These are phyloP conservation scores for Brachypterus glaber DNA, from an alignment of 2,888 invertebrate species.

Conservation along the genomic window DNA sequence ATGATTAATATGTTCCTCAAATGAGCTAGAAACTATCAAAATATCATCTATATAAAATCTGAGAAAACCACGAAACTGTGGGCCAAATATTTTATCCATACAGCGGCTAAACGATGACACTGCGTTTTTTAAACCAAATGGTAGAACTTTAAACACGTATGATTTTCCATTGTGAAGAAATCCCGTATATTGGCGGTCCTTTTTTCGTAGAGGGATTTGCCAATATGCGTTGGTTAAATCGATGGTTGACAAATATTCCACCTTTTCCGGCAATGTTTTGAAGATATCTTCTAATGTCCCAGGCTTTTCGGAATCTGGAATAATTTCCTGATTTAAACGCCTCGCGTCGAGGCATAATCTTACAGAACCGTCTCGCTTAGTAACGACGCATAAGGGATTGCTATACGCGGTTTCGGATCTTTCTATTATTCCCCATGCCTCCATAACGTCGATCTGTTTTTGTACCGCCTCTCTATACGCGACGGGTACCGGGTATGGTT, in stretches of 20 bases:
- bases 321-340: constrained; percentile 4
- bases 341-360: constrained; percentile 13
- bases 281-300: constrained; percentile 1
- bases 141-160: constrained; percentile 3
- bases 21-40: background rate
- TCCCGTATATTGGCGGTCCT: background rate
- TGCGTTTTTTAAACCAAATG: background rate
- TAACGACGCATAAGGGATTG: too few species aligned
- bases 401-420: too few species aligned
- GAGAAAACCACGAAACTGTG: background rate
- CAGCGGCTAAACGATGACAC: background rate
- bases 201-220: constrained; percentile 1
- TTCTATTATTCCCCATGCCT: background rate
- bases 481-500: too few species aligned
- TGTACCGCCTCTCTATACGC: background rate
- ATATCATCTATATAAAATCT: background rate
- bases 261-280: background rate
- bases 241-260: background rate
- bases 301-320: constrained; percentile 4
- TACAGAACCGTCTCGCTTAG: too few species aligned
- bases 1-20: background rate
- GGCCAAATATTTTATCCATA: background rate
- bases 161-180: constrained; percentile 1
- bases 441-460: background rate
- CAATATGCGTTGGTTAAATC: constrained; percentile 1